Conservation (phyloP, 2,888 invertebrate species). For the Plebejus anna region DNA sequence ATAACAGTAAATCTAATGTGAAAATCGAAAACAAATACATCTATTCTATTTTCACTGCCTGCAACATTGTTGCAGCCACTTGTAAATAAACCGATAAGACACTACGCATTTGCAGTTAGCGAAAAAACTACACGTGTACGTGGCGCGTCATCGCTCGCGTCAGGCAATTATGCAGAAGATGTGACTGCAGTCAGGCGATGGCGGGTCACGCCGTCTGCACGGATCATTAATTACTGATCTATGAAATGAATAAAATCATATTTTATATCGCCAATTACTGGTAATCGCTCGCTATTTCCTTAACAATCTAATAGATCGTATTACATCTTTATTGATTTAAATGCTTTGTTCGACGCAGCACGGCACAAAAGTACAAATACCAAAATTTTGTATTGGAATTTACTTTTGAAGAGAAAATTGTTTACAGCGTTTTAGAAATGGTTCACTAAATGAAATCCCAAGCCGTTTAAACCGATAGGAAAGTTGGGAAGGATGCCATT, state of each 20-base stretch:
- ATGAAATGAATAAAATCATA: conserved; percentile 1
- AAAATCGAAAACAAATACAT: conserved; percentile 22
- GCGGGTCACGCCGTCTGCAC: conserved; percentile 10
- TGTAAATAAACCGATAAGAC: conserved; percentile 25
- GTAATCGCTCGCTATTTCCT: background rate
- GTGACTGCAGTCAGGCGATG: conserved; percentile 17
- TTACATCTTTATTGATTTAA: background rate
- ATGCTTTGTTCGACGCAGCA: background rate
- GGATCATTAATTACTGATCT: conserved; percentile 4
- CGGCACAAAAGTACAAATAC: background rate
- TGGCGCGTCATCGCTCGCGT: background rate
- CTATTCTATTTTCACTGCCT: conserved; percentile 23
- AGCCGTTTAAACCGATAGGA: conserved; percentile 15
- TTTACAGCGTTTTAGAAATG: conserved; percentile 4
- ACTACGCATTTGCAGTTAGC: conserved; percentile 26
- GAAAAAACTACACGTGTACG: conserved; percentile 23
- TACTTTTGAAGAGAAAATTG: background rate
- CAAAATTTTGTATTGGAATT: background rate
- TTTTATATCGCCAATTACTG: background rate
- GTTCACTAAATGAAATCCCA: conserved; percentile 1
- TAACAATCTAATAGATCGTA: background rate
- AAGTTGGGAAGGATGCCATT: conserved; percentile 21
- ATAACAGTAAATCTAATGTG: background rate
- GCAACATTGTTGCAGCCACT: conserved; percentile 10
- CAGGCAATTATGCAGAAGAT: conserved; percentile 14